Conservation (phyloP, 2,888 invertebrate species). For the Coremacera marginata region DNA sequence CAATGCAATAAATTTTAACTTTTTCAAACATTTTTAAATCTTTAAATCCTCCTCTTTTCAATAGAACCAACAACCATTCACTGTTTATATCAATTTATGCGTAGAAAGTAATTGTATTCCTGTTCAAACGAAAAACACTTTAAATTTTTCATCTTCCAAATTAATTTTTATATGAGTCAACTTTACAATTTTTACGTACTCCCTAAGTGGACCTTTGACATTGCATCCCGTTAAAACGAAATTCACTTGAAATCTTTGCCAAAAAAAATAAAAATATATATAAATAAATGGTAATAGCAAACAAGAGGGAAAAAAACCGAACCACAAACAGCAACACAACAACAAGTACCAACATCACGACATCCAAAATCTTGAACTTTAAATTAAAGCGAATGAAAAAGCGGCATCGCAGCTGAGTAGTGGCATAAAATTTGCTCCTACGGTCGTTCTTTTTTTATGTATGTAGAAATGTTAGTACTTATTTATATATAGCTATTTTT, state of each 20-base stretch:
- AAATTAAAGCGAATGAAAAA: slow-evolving; percentile 45
- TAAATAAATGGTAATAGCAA: neutral
- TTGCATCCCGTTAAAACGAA: slow-evolving; percentile 31
- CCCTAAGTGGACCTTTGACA: slow-evolving; percentile 34
- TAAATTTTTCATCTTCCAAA: too few relatives aligned
- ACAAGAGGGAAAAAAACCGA: slow-evolving; percentile 11
- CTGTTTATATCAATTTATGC: too few relatives aligned
- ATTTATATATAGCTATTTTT: neutral
- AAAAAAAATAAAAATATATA: neutral
- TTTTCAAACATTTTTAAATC: too few relatives aligned
- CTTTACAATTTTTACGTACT: neutral
- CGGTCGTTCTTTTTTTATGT: neutral
- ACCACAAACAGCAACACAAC: slow-evolving; percentile 29
- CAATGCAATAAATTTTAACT: too few relatives aligned
- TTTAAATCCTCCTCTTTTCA: too few relatives aligned
- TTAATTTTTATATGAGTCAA: too few relatives aligned
- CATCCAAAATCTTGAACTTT: slow-evolving; percentile 48
- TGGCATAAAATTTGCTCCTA: slow-evolving; percentile 1
- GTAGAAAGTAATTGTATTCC: too few relatives aligned
- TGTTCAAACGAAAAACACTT: too few relatives aligned
- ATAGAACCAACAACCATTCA: too few relatives aligned
- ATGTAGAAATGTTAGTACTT: neutral
- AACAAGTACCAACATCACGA: slow-evolving; percentile 37
- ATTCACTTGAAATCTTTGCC: slow-evolving; percentile 16
- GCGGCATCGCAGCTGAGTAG: neutral